Percentiles rank a stretch among this genome's conserved stretches.
These are phyloP conservation scores for Drosophila fungiperda DNA, from an alignment of 2,888 invertebrate genomes.

Conservation along the genomic window DNA sequence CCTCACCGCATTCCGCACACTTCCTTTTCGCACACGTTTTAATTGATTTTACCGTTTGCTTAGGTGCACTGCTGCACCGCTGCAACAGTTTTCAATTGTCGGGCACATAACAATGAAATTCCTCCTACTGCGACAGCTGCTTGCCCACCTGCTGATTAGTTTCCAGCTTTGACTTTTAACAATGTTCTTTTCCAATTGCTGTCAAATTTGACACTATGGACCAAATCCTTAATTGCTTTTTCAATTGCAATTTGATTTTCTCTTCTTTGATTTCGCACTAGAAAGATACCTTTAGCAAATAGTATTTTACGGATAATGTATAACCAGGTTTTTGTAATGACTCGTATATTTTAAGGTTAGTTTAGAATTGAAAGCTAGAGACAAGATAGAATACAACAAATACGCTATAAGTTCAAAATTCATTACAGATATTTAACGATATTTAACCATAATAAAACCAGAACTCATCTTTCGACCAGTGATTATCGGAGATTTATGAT, in stretches of 20 bases:
- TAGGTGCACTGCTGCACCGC: constrained; percentile 11
- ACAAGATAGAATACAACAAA: neutral
- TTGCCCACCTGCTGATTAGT: constrained; percentile 59
- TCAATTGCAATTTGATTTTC: constrained; percentile 15
- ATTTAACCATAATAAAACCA: neutral
- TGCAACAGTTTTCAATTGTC: constrained; percentile 55
- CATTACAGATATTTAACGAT: neutral
- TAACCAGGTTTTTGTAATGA: neutral
- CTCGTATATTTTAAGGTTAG: neutral
- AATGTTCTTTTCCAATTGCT: constrained; percentile 14
- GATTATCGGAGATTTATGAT: neutral
- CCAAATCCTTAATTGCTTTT: constrained; percentile 58
- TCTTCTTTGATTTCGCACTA: neutral
- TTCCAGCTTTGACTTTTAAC: constrained; percentile 32
- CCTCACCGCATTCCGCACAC: constrained; percentile 8
- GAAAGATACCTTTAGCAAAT: neutral
- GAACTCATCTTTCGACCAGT: no score
- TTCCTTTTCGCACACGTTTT: constrained; percentile 43
- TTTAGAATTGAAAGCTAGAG: neutral
- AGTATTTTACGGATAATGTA: neutral
- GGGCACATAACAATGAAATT: constrained; percentile 35
- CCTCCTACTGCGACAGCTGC: constrained; percentile 17
- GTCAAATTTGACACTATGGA: constrained; percentile 45
- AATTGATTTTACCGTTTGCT: constrained; percentile 67
- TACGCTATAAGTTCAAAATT: neutral